Evolutionary conservation across 2,888 invertebrate genomes (phyloP).

Genomic region (Rotaria macrura): DNA sequence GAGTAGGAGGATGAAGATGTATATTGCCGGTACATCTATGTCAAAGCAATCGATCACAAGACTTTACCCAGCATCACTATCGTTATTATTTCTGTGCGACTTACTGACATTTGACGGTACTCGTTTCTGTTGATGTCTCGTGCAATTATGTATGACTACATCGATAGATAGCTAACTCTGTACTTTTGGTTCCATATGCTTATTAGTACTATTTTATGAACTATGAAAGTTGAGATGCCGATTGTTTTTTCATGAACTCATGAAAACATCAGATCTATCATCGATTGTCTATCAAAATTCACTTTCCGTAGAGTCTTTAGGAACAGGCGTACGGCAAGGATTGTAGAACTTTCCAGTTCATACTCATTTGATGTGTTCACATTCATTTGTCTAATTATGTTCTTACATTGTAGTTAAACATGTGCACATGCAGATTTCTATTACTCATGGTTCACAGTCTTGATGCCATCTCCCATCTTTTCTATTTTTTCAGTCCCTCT

Average conservation of each 20-base stretch:
- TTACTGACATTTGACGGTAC: neutral
- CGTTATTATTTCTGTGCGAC: neutral
- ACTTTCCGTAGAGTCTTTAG: neutral
- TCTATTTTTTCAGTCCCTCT: neutral
- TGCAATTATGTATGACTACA: too few species aligned
- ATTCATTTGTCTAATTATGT: neutral
- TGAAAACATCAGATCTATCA: neutral
- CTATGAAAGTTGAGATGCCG: neutral
- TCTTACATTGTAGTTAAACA: neutral
- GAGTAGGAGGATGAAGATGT: neutral
- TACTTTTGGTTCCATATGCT: neutral
- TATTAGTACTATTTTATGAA: neutral
- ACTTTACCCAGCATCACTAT: neutral
- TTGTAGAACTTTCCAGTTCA: neutral
- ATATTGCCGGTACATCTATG: neutral
- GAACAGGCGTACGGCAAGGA: neutral
- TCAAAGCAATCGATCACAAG: neutral
- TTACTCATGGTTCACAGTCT: neutral
- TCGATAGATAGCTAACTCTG: neutral
- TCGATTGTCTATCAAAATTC: neutral
- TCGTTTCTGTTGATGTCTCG: too few species aligned
- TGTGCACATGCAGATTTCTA: neutral
- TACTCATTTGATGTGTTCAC: neutral
- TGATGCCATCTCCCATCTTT: neutral
- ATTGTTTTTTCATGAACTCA: neutral